Evolutionary conservation across 2,888 invertebrate species (phyloP), one percentile per base, ranked within the genome.

Genomic region (Caenorhabditis wallacei): DNA sequence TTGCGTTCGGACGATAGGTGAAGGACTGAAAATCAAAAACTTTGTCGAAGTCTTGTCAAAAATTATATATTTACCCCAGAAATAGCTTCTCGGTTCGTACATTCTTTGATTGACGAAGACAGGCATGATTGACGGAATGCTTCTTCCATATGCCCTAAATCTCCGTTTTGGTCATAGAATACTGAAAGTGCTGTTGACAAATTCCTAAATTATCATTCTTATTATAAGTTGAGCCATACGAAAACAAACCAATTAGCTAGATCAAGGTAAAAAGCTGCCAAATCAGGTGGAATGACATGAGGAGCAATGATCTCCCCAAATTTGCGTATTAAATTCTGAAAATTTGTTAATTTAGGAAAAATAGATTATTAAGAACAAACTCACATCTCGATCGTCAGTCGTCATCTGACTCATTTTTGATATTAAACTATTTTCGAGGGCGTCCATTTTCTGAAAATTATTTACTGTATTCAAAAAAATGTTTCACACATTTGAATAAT

Each of bases 191-290:
- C 82, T 0, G 72, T 72, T 30, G 68, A 66, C 11, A 82, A 24
- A 48, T 82, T 82, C 82, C 80, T 80, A 43, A 40, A 80, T 26
- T 43, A 35, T 2, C 63, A 20, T 8, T 35, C 3, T 1, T 13
- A 16, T 43, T 24, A 30, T 20, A 22, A 18, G 13, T 11, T 24
- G n/a, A n/a, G n/a, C 26, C 11, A n/a, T 37, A 37, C 4, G 8
- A 5, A 30, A 30, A 16, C 48, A 53, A 24, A 85, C 85, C 85
- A 85, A 18, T 84, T 81, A 0, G 72, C 70, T 18, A 85, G 51
- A 63, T 85, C 85, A 57, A 85, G 43, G 40, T 79, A 85, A 54
- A 85, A 85, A 10, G 84, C 61, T n/a, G 75, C 78, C 10, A 84
- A 56, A n/a, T 85, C 85, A 8, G 37, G 43, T n/a, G 84, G 83